phyloP scores from a whole-genome alignment of 2,797 vertebrate species.

The Acanthurus leucopareius region DNA sequence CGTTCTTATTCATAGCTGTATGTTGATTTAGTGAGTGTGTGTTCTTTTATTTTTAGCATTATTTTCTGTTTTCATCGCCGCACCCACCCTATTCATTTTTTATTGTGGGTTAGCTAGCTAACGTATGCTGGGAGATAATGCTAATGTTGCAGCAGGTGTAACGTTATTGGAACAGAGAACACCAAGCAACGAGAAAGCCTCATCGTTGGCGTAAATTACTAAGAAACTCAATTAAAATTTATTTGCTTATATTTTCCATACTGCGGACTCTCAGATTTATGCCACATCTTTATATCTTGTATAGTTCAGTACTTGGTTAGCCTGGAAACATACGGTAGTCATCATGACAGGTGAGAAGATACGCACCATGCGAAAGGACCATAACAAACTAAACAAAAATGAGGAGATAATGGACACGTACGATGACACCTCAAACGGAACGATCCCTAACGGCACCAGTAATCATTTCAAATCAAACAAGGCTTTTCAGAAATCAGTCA shows the following conservation, averaged over 20 bases:
- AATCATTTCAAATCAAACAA: constrained; percentile 84
- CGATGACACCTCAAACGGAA: constrained; percentile 86
- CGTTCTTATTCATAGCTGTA: constrained; percentile 14
- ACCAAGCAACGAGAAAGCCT: not conserved
- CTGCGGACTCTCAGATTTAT: not conserved
- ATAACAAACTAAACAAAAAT: constrained; percentile 90
- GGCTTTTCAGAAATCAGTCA: constrained; percentile 80
- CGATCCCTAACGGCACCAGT: constrained; percentile 74
- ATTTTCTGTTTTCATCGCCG: constrained; percentile 72
- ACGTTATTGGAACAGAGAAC: constrained; percentile 21
- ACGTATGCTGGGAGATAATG: constrained; percentile 10
- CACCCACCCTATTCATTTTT: constrained; percentile 68
- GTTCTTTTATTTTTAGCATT: constrained; percentile 57
- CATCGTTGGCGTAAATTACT: not conserved
- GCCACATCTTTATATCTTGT: not conserved
- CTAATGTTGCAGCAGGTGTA: constrained; percentile 52
- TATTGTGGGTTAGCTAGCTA: constrained; percentile 65
- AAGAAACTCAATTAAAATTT: not conserved
- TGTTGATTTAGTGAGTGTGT: constrained; percentile 50
- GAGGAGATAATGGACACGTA: constrained; percentile 89
- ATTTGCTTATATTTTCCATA: constrained; percentile 23
- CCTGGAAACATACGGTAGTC: not conserved
- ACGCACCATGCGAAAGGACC: constrained; percentile 92
- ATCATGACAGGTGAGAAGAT: constrained; percentile 95
- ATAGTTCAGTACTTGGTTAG: not conserved